Evolutionary conservation across 2,113 vertebrate genomes (phyloP).

Genomic region (Calonectris borealis): DNA sequence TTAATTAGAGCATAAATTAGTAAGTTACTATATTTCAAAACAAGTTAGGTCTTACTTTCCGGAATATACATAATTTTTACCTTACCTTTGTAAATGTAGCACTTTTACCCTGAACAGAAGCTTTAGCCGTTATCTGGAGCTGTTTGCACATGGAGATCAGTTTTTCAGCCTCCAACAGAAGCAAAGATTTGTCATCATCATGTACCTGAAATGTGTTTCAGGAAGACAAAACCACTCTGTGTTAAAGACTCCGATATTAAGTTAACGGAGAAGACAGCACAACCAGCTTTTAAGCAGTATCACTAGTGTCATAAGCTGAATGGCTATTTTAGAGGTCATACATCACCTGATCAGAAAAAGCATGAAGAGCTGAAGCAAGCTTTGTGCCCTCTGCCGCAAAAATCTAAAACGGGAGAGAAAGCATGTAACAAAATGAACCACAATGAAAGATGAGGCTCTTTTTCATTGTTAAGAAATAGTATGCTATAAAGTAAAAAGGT

Average conservation of each 20-base stretch:
- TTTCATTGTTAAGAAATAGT: neutral
- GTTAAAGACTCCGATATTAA: neutral
- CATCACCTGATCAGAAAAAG: slow-evolving; percentile 88
- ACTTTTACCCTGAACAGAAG: slow-evolving; percentile 87
- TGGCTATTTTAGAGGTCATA: neutral
- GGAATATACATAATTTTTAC: neutral
- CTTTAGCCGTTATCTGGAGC: slow-evolving; percentile 85
- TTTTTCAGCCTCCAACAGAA: slow-evolving; percentile 90
- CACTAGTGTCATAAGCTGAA: neutral
- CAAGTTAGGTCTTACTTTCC: neutral
- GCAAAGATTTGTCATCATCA: slow-evolving; percentile 83
- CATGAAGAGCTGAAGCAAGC: slow-evolving; percentile 84
- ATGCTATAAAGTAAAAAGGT: neutral
- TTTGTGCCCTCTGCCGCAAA: slow-evolving; percentile 91
- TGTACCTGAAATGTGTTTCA: slow-evolving; percentile 77
- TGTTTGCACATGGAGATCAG: slow-evolving; percentile 86
- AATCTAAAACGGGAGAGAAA: slow-evolving; percentile 72
- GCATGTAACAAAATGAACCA: neutral
- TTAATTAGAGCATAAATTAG: neutral
- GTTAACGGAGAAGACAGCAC: neutral
- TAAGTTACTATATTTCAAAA: neutral
- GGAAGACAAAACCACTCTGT: neutral
- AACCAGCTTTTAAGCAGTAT: neutral
- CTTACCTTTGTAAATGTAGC: slow-evolving; percentile 92
- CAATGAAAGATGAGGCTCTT: neutral